Evolutionary conservation across 2,797 vertebrate species (phyloP).

Genomic region (Gambusia yucatana): DNA sequence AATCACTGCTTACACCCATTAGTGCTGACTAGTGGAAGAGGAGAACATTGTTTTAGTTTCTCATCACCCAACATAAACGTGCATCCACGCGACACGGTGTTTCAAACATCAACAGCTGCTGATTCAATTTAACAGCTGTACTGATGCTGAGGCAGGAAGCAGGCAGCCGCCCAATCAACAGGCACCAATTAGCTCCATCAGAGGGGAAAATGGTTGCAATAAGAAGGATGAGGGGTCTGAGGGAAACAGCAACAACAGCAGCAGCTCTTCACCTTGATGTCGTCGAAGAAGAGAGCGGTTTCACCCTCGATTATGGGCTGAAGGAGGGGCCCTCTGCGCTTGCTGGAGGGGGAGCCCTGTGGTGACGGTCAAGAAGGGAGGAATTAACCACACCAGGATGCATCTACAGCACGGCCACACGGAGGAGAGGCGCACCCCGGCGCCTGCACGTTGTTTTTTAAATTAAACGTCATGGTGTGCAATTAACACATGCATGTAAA

Average conservation of each 20-base stretch:
- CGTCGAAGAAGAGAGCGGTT: conserved; percentile 98
- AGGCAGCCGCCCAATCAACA: conserved; percentile 71
- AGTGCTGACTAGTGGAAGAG: neutral
- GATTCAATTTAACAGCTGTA: conserved; percentile 59
- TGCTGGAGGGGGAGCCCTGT: conserved; percentile 99
- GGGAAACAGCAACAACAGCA: conserved; percentile 73
- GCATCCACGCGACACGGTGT: neutral
- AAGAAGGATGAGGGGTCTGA: conserved; percentile 28
- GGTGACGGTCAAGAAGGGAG: conserved; percentile 86
- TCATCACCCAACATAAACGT: conserved; percentile 13
- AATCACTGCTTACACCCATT: conserved; percentile 34
- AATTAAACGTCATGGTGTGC: neutral
- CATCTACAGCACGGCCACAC: conserved; percentile 17
- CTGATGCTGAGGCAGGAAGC: conserved; percentile 34
- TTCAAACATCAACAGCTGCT: conserved; percentile 60
- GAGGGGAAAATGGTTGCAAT: conserved; percentile 36
- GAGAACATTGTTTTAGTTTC: neutral
- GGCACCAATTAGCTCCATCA: conserved; percentile 67
- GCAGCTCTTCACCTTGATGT: conserved; percentile 93
- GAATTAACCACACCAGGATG: conserved; percentile 65
- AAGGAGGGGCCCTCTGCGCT: conserved; percentile 97
- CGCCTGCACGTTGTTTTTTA: neutral
- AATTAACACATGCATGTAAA: neutral
- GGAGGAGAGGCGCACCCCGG: conserved; percentile 5
- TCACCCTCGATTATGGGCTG: conserved; percentile 99